Percentiles rank a stretch among this genome's conserved stretches.
These are phyloP conservation scores for Chrysomela aeneicollis DNA, from an alignment of 2,888 invertebrate genomes.

Conservation along the genomic window DNA sequence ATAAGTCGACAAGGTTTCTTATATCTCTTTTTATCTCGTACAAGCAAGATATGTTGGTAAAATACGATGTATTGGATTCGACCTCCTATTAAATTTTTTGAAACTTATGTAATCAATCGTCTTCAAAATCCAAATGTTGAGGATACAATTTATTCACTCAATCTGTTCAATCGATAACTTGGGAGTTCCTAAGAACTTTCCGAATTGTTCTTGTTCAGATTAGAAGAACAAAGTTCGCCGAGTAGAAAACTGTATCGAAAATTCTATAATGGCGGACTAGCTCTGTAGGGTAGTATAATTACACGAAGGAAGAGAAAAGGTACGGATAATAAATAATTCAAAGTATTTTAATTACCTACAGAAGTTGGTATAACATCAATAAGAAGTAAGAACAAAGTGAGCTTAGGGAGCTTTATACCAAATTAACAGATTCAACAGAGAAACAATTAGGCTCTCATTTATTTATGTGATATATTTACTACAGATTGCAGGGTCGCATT, in stretches of 20 bases:
- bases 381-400: background rate
- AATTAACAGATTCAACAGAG: conserved; percentile 11
- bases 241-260: background rate
- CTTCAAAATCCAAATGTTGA: too few relatives aligned
- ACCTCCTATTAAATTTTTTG: too few relatives aligned
- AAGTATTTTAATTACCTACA: conserved; percentile 4
- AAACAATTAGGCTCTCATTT: conserved; percentile 21
- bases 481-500: background rate
- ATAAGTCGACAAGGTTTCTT: too few relatives aligned
- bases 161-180: background rate
- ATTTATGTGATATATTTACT: conserved; percentile 16
- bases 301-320: conserved; percentile 10
- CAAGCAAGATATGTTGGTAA: too few relatives aligned
- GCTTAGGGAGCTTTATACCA: conserved; percentile 2
- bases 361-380: conserved; percentile 18
- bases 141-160: too few relatives aligned
- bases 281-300: conserved; percentile 12
- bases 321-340: conserved; percentile 12
- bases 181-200: background rate
- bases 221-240: background rate
- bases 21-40: too few relatives aligned
- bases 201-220: background rate
- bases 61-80: too few relatives aligned
- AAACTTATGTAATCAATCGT: too few relatives aligned
- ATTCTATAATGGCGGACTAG: conserved; percentile 12